Evolutionary conservation across 2,888 invertebrate genomes (phyloP).

Genomic region (Mythimna loreyi): DNA sequence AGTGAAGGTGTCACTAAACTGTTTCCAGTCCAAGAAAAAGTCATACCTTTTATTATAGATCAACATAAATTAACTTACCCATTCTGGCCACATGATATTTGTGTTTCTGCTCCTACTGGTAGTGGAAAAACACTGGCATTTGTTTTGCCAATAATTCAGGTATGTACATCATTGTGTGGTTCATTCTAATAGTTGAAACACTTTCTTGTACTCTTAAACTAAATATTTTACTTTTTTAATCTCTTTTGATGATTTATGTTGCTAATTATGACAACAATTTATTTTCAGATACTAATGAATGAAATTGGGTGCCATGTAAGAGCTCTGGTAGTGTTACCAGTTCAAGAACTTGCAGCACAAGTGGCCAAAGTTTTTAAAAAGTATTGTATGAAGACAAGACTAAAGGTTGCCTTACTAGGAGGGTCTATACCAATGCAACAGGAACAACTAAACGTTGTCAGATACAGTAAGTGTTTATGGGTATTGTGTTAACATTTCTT

Average conservation of each 20-base stretch:
- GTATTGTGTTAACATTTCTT: too few relatives aligned
- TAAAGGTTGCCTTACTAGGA: slow-evolving; percentile 93
- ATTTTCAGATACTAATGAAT: slow-evolving; percentile 90
- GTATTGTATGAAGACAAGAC: slow-evolving; percentile 92
- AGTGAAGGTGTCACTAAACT: slow-evolving; percentile 94
- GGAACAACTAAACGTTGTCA: slow-evolving; percentile 93
- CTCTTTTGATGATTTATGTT: neutral
- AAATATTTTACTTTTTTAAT: neutral
- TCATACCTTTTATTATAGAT: slow-evolving; percentile 94
- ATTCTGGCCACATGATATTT: slow-evolving; percentile 96
- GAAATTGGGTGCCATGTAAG: slow-evolving; percentile 93
- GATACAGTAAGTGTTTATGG: slow-evolving; percentile 82
- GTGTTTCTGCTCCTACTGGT: slow-evolving; percentile 99
- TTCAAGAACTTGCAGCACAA: slow-evolving; percentile 97
- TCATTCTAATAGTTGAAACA: too few relatives aligned
- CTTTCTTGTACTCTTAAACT: neutral
- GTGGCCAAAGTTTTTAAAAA: slow-evolving; percentile 95
- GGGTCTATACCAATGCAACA: slow-evolving; percentile 92
- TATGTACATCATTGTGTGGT: too few relatives aligned
- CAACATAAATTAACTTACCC: slow-evolving; percentile 91
- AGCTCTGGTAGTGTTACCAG: slow-evolving; percentile 97
- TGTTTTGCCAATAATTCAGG: slow-evolving; percentile 97
- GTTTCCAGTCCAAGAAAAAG: slow-evolving; percentile 96
- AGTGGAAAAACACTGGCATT: slow-evolving; percentile 99
- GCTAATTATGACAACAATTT: neutral